These are phyloP conservation scores for Thermophis baileyi DNA, from an alignment of 2,113 vertebrate species.

Conservation along the genomic window DNA sequence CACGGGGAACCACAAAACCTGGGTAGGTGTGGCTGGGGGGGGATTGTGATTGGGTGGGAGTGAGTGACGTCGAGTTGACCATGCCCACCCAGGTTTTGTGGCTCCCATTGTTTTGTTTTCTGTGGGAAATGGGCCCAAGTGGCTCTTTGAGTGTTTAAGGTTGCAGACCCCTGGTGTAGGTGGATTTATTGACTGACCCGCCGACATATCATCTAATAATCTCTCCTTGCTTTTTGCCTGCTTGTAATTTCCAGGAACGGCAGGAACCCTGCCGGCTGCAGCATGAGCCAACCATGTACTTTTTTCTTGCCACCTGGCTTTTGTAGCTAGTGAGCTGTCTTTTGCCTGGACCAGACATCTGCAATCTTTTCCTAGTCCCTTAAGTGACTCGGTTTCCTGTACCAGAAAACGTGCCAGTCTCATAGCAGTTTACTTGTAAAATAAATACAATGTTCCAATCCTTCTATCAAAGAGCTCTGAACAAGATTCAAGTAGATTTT, in stretches of 20 bases:
- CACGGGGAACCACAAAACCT: too few relatives aligned
- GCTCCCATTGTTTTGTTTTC: too few relatives aligned
- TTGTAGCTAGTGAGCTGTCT: not conserved
- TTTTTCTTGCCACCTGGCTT: not conserved
- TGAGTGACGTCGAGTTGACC: too few relatives aligned
- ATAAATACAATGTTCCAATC: not conserved
- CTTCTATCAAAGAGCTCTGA: not conserved
- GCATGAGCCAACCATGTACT: not conserved
- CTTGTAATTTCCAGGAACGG: not conserved
- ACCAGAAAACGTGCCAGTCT: not conserved
- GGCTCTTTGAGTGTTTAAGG: too few relatives aligned
- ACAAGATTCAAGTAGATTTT: not conserved
- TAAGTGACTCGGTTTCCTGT: not conserved
- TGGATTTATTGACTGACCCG: not conserved
- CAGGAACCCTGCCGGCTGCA: not conserved
- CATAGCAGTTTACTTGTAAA: not conserved
- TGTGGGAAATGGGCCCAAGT: too few relatives aligned
- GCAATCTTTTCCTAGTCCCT: not conserved
- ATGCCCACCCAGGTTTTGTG: too few relatives aligned
- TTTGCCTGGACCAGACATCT: not conserved
- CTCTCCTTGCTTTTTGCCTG: not conserved
- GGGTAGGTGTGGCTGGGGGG: too few relatives aligned
- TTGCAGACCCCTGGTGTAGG: too few relatives aligned
- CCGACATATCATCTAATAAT: not conserved
- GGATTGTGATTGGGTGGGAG: too few relatives aligned